These are phyloP conservation scores for Lepidocyrtoides sp. DNA, from an alignment of 2,888 invertebrate genomes.

Conservation along the genomic window DNA sequence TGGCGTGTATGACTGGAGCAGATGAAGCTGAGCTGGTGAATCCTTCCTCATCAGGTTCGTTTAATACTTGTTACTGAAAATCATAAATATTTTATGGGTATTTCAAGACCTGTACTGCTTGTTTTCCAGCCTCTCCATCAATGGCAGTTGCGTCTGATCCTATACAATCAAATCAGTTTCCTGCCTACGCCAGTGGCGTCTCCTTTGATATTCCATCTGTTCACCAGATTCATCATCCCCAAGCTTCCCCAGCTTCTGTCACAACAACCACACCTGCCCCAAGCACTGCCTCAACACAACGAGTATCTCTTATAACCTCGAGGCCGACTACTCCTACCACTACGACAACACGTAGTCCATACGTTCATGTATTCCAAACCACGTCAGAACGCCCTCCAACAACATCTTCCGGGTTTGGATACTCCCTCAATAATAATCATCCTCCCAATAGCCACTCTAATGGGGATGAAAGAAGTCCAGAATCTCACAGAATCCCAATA, in stretches of 20 bases:
- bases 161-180: not conserved
- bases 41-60: not conserved
- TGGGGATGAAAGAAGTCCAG: conserved; percentile 39
- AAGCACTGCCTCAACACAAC: conserved; percentile 2
- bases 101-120: not conserved
- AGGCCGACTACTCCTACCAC: conserved; percentile 44
- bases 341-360: conserved; percentile 48
- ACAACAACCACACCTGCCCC: conserved; percentile 35
- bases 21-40: not conserved
- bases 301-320: conserved; percentile 22
- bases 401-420: not conserved
- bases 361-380: conserved; percentile 38
- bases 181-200: not conserved
- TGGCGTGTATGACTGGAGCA: conserved; percentile 71
- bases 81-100: not conserved
- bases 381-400: conserved; percentile 29
- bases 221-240: not conserved
- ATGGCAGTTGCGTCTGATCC: not conserved
- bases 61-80: too few relatives aligned
- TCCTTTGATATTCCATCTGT: not conserved
- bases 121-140: not conserved
- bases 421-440: conserved; percentile 14
- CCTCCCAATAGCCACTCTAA: conserved; percentile 1
- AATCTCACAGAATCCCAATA: conserved; percentile 68
- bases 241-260: not conserved